phyloP scores from a whole-genome alignment of 2,888 invertebrate genomes.

The Ennomos fuscantarius region DNA sequence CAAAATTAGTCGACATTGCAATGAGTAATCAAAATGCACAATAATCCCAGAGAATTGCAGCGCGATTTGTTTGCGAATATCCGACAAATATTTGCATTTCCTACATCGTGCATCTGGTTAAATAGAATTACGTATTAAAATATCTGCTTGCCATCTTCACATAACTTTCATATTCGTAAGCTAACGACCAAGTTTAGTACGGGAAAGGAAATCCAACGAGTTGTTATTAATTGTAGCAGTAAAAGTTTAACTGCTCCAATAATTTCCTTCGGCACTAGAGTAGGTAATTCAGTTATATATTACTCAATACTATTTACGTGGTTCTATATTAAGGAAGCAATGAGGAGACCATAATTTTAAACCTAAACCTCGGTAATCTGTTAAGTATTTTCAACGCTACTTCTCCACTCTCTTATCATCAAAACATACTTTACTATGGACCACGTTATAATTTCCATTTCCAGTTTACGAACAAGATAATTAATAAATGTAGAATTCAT shows the following conservation, averaged over 20 bases:
- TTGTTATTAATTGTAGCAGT: slow-evolving; percentile 35
- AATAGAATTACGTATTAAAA: slow-evolving; percentile 11
- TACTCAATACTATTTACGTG: slow-evolving; percentile 7
- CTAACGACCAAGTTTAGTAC: slow-evolving; percentile 33
- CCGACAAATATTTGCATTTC: not conserved
- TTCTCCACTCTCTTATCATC: too few species aligned
- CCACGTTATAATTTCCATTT: too few species aligned
- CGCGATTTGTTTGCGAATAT: not conserved
- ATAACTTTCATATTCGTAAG: slow-evolving; percentile 25
- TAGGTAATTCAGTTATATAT: slow-evolving; percentile 31
- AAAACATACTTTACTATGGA: too few species aligned
- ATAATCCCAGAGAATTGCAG: not conserved
- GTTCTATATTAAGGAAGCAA: not conserved
- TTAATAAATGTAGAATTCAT: too few species aligned
- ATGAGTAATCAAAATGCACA: too few species aligned
- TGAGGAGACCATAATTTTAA: not conserved
- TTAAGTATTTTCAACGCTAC: too few species aligned
- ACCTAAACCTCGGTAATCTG: too few species aligned
- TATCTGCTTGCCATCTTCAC: slow-evolving; percentile 15
- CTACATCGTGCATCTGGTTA: not conserved
- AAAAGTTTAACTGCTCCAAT: slow-evolving; percentile 34
- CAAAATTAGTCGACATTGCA: too few species aligned
- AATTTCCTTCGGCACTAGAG: slow-evolving; percentile 29
- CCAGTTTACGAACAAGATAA: too few species aligned
- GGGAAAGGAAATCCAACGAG: slow-evolving; percentile 27